Evolutionary conservation across 2,797 vertebrate genomes (phyloP), one percentile per base, ranked within the genome.

Genomic region (Carduelis carduelis): DNA sequence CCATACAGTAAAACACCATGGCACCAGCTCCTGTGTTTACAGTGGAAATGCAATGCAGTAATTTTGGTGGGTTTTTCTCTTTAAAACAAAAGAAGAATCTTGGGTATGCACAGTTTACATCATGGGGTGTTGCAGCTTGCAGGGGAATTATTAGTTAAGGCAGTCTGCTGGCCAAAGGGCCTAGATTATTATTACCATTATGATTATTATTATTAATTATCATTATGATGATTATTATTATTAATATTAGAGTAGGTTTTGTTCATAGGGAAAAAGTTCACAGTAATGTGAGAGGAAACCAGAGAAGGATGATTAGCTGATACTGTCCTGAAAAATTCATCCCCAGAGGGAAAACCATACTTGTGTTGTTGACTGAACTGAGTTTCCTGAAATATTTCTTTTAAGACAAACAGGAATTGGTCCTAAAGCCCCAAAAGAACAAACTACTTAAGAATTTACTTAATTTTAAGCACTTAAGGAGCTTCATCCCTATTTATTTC

Each of bases 1-100:
- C 98, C 98, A 82, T 64, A 93, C 83, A 97, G 95, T 96, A 96
- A 94, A 96, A 95, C 96, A 96, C 87, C 87, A 93, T 70, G 96
- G 94, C 96, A 97, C 97, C 97, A 93, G 93, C 83, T 97, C 93
- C 96, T 87, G 96, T 97, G 97, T 95, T 97, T 97, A 97, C 95
- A 97, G 97, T 96, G 95, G 97, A 98, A 98, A 98, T 98, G 98
- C 97, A 98, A 98, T 98, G 97, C 98, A 97, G 94, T 93, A 91
- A 75, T 90, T 90, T 97, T 95, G 86, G 96, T 55, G 83, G 96
- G 27, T 87, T 60, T 60, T 95, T 87, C 55, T 93, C 95, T 97
- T 98, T 91, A 94, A 96, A 94, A 96, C 61, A 97, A 89, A 94
- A 96, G 56, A 83, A 96, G 68, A 96, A 69, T 56, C 91, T 95